Evolutionary conservation across 2,888 invertebrate genomes (phyloP), one percentile per base, ranked within the genome.

Genomic region (Harpalus rufipes): DNA sequence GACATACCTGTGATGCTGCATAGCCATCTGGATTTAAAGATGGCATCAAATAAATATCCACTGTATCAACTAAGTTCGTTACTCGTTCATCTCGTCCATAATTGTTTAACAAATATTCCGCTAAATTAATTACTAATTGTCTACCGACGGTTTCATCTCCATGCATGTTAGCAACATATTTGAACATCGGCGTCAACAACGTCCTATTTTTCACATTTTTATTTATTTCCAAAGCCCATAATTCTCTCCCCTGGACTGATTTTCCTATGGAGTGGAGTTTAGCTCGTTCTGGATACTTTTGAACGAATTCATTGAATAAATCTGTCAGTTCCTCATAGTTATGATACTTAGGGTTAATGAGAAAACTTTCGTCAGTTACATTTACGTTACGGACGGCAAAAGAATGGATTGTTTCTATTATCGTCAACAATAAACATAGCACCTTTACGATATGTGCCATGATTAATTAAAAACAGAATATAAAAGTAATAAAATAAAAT

Each of bases 11-110:
- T 80, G 98, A 96, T 84, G 93, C 93, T 90, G 97, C 97, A 92
- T 95, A 99, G 14, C 99, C 99, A 93, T 99, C 96, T 51, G 99
- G 99, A 92, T 99, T 99, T 94, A 99, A 95, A 0, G 98, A 96
- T 0, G 99, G 99, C 97, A 99, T 96, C 88, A 99, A 92, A 91
- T 96, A 98, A 86, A 99, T 97, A 89, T 99, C 96, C 0, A 98
- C 98, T 4, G 91, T 93, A 89, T 99, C 95, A 0, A 99, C 93
- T 84, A 99, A 91, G 85, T 92, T 92, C 0, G 96, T 95, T 18
- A 98, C 93, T 84, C 96, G 92, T 0, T 93, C 92, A 87, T 93
- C 93, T 84, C 92, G 94, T 1, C 94, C 95, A 89, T 96, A 96
- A 89, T 96, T 96, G 7, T 93, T 91, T 78, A 98, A 92, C 82